These are phyloP conservation scores for Shinisaurus crocodilurus DNA, from an alignment of 2,113 vertebrate species.

Conservation along the genomic window DNA sequence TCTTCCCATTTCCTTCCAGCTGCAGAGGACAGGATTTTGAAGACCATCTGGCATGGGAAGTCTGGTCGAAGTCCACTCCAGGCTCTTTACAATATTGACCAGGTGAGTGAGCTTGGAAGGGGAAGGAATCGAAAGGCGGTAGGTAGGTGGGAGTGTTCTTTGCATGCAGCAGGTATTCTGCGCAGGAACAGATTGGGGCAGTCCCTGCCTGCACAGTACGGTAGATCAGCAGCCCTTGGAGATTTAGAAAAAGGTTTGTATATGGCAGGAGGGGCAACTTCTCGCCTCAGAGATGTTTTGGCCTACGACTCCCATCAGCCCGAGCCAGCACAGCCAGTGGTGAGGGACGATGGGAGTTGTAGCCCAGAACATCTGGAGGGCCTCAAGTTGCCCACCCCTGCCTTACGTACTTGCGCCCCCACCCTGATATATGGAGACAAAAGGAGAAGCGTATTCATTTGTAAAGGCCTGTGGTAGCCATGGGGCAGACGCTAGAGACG, in stretches of 20 bases:
- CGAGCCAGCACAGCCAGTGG: neutral
- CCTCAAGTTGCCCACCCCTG: too few species aligned
- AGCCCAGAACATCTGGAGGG: too few species aligned
- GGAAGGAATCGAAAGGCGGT: neutral
- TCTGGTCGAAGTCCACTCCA: constrained; percentile 87
- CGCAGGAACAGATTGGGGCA: neutral
- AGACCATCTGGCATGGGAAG: constrained; percentile 77
- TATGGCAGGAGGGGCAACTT: neutral
- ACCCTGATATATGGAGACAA: neutral
- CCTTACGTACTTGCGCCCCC: too few species aligned
- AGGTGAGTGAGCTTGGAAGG: constrained; percentile 78
- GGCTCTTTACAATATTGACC: constrained; percentile 83
- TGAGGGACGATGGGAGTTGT: too few species aligned
- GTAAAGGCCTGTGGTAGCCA: neutral
- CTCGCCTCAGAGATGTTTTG: neutral
- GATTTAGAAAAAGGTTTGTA: neutral
- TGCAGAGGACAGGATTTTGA: constrained; percentile 67
- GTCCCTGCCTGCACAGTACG: neutral
- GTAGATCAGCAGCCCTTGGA: neutral
- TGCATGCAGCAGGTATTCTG: neutral
- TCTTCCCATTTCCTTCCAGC: constrained; percentile 60
- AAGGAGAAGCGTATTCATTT: neutral
- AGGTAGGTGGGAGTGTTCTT: neutral
- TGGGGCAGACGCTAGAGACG: neutral
- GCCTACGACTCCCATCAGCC: neutral